Evolutionary conservation across 2,888 invertebrate species (phyloP).

Genomic region (Oscheius sp.): DNA sequence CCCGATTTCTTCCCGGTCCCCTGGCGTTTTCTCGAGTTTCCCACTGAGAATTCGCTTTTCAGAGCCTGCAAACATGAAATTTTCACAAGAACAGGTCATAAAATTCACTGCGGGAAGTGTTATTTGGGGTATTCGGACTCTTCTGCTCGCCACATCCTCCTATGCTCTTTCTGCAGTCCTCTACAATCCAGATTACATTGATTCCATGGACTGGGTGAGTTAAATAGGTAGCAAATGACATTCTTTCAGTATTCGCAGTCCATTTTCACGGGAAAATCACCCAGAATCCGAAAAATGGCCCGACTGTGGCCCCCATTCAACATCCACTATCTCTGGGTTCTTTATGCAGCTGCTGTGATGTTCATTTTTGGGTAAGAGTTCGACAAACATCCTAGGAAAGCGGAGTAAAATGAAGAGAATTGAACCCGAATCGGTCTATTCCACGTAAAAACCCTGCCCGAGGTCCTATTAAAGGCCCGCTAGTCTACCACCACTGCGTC

Average conservation of each 20-base stretch:
- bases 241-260: slow-evolving; percentile 6
- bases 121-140: slow-evolving; percentile 1
- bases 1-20: neutral
- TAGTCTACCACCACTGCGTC: slow-evolving; percentile 28
- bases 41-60: neutral
- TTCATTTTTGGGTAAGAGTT: slow-evolving; percentile 13
- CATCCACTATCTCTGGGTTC: neutral
- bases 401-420: too few species aligned
- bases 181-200: neutral
- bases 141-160: neutral
- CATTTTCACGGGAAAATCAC: neutral
- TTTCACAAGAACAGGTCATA: neutral
- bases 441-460: too few species aligned
- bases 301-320: slow-evolving; percentile 15
- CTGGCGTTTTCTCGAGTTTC: neutral
- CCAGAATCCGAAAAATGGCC: slow-evolving; percentile 13
- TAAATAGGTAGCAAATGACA: neutral
- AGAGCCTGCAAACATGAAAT: neutral
- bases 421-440: too few species aligned
- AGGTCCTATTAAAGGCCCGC: too few species aligned
- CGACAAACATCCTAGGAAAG: neutral
- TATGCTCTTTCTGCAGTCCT: slow-evolving; percentile 5
- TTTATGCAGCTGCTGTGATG: slow-evolving; percentile 5
- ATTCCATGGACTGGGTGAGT: slow-evolving; percentile 10
- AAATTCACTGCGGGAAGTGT: neutral